Percentiles rank a stretch among this genome's conserved stretches.
Conservation (phyloP, 2,888 invertebrate species). For the Tanypteryx hageni region DNA sequence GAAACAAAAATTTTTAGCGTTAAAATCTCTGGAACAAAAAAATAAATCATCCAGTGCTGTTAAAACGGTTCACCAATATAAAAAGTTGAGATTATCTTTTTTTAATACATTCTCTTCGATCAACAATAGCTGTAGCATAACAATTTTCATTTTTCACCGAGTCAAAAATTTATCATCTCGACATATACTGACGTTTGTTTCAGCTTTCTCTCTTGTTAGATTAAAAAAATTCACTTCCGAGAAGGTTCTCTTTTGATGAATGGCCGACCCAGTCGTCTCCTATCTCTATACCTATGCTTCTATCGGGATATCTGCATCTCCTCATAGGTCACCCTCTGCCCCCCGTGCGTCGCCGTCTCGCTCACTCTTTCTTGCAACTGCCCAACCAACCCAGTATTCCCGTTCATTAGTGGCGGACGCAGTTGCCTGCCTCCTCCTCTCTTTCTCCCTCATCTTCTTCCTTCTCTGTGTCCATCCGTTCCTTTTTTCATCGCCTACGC, state of each 20-base stretch:
- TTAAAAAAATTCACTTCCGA: neutral
- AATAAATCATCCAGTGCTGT: too few relatives aligned
- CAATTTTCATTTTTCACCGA: too few relatives aligned
- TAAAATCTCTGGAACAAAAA: too few relatives aligned
- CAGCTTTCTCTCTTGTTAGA: neutral
- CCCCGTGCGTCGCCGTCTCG: neutral
- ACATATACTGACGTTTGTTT: neutral
- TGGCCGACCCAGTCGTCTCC: neutral
- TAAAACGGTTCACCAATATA: too few relatives aligned
- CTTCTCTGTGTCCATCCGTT: neutral
- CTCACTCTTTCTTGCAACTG: neutral
- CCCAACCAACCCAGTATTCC: neutral
- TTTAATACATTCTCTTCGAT: too few relatives aligned
- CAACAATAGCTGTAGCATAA: too few relatives aligned
- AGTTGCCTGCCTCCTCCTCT: neutral
- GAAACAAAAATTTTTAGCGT: too few relatives aligned
- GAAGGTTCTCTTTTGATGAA: neutral
- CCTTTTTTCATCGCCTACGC: slow-evolving; percentile 8
- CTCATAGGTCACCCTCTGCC: neutral
- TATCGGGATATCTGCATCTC: slow-evolving; percentile 13
- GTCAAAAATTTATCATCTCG: neutral
- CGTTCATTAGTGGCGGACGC: neutral
- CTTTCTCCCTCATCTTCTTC: neutral
- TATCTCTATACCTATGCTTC: neutral
- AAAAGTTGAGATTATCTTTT: too few relatives aligned